Evolutionary conservation across 2,113 vertebrate species (phyloP), one percentile per base, ranked within the genome.

Genomic region (Entelurus aequoreus): DNA sequence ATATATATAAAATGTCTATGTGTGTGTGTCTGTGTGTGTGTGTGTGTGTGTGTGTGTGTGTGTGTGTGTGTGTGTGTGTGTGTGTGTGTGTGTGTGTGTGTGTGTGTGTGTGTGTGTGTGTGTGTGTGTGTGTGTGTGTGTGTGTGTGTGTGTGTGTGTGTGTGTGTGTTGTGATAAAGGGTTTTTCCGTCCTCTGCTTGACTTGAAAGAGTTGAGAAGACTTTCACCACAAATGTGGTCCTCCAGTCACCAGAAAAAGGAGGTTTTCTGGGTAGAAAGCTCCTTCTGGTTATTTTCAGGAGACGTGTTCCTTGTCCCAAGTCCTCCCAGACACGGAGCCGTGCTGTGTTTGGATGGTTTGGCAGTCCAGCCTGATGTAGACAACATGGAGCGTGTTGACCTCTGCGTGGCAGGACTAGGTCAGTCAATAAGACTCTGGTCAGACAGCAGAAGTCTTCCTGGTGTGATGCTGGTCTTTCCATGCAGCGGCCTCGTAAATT

Each of bases 401-500:
- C 88, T 82, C 80, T 85, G 84, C 84, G 86, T 88, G 78, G 77
- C 75, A 79, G 58, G 59, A 79, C 64, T 63, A 42, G 63, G 68
- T 84, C 71, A 76, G 81, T 89, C 90, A 90, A 90, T 84, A 90
- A 86, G 78, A 74, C 84, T 75, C 63, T 82, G 80, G 81, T 88
- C 72, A 83, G 63, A 85, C 65, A 74, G 64, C 12, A 74, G 74
- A 74, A 67, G 68, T 84, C 84, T 84, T 83, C 84, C 86, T 84
- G 85, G 80, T 80, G 71, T 75, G 51, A 77, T 67, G 8, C 64
- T 71, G 77, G 83, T 85, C 76, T 86, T 88, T 91, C 87, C 84
- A 81, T 84, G 75, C 70, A 74, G 88, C 80, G 75, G 80, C 79
- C 91, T 93, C 85, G 84, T 91, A 84, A 93, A 92, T 84, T 72